phyloP scores from a whole-genome alignment of 2,113 vertebrate species.

The Hydropotes inermis region DNA sequence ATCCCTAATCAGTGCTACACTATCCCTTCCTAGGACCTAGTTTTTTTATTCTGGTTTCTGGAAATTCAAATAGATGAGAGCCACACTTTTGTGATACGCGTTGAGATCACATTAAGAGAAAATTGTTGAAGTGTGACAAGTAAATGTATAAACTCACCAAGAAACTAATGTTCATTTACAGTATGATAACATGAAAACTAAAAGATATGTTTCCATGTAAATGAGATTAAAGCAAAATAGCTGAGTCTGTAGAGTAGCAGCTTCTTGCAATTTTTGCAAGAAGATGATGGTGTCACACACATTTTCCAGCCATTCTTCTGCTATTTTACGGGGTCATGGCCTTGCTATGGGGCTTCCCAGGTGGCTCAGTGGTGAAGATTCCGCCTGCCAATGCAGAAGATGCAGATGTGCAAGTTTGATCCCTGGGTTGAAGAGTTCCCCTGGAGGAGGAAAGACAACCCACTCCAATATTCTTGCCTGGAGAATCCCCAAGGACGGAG shows the following conservation, averaged over 20 bases:
- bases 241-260: neutral
- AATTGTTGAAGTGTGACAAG: neutral
- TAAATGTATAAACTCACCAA: constrained; percentile 7
- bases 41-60: neutral
- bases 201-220: neutral
- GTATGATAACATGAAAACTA: neutral
- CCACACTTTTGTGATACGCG: neutral
- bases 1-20: neutral
- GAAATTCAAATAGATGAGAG: constrained; percentile 16
- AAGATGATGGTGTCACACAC: neutral
- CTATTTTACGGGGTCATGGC: constrained; percentile 47
- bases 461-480: neutral
- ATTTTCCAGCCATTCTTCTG: constrained; percentile 1
- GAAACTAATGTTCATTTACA: constrained; percentile 24
- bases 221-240: constrained; percentile 12
- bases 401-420: neutral
- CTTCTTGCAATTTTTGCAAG: neutral
- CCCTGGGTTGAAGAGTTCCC: neutral
- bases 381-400: neutral
- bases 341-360: neutral
- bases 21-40: neutral
- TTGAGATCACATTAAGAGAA: constrained; percentile 20
- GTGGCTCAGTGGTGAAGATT: neutral
- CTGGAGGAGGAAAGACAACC: neutral
- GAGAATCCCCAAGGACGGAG: neutral